A percentile compares a stretch with the other conserved stretches of the same genome.
Evolutionary conservation across 2,113 vertebrate species (phyloP).

Genomic region (Plecturocebus donacophilus): DNA sequence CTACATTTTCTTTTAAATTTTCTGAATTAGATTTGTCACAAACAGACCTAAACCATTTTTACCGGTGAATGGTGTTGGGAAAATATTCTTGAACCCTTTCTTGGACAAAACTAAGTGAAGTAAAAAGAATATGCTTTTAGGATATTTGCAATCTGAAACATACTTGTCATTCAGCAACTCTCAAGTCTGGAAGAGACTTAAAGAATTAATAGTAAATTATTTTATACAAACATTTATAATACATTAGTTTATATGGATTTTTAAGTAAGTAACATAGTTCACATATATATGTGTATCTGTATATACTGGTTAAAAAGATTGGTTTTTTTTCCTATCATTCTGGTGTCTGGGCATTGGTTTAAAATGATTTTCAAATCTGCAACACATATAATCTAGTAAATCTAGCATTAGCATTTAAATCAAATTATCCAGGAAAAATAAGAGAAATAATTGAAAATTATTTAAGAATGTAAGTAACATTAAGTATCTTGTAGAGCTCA

Average conservation of each 20-base stretch:
- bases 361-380: background rate
- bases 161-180: background rate
- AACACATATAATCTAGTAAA: background rate
- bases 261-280: background rate
- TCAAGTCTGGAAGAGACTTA: background rate
- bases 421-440: background rate
- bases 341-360: rapidly evolving
- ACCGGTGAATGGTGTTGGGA: rapidly evolving
- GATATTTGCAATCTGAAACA: background rate
- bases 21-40: background rate
- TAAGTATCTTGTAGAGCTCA: background rate
- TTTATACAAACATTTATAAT: background rate
- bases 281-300: background rate
- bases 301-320: background rate
- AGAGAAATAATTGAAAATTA: background rate
- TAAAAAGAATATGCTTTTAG: background rate
- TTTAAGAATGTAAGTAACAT: background rate
- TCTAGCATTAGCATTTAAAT: background rate
- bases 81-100: background rate
- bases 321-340: background rate
- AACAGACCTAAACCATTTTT: background rate
- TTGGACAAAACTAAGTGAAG: background rate
- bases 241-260: background rate
- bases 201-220: background rate
- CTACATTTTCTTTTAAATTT: background rate